Percentiles rank a stretch among this genome's conserved stretches.
phyloP scores from a whole-genome alignment of 92 coral and sea anemone genomes.

The Pocillopora grandis region DNA sequence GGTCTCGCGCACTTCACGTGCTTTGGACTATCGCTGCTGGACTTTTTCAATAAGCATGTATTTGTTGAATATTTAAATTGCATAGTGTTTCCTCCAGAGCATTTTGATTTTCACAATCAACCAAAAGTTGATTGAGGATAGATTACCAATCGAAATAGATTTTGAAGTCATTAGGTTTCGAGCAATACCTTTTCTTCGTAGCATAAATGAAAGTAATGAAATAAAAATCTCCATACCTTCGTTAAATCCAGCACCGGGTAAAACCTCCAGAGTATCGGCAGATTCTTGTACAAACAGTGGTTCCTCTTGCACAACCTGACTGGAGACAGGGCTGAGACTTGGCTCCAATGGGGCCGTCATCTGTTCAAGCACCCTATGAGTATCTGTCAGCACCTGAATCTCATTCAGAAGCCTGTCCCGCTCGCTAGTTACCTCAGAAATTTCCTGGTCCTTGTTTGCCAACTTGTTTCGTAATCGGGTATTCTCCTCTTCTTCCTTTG shows the following conservation, averaged over 20 bases:
- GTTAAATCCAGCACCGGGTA: slow-evolving; percentile 56
- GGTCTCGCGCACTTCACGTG: no score
- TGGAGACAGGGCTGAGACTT: slow-evolving; percentile 49
- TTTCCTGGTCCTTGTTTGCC: slow-evolving; percentile 51
- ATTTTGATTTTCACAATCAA: no score
- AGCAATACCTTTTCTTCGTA: background rate
- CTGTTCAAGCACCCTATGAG: slow-evolving; percentile 45
- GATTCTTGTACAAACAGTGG: slow-evolving; percentile 62
- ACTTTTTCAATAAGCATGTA: no score
- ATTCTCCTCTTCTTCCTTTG: slow-evolving; percentile 73
- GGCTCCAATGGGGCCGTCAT: slow-evolving; percentile 57
- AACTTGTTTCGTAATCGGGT: slow-evolving; percentile 60
- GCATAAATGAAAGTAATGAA: background rate
- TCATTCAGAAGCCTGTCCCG: slow-evolving; percentile 72
- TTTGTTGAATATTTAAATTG: no score
- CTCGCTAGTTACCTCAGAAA: slow-evolving; percentile 63
- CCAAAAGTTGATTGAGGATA: no score
- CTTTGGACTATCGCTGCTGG: no score
- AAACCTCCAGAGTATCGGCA: slow-evolving; percentile 68
- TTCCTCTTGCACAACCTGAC: slow-evolving; percentile 75
- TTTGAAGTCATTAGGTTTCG: background rate
- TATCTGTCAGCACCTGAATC: slow-evolving; percentile 62
- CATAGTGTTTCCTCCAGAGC: no score
- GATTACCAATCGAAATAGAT: background rate
- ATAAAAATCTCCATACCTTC: slow-evolving; percentile 37